Base-by-base conservation (phyloP, 2,113 vertebrate species). In the Mellivora capensis region DNA sequence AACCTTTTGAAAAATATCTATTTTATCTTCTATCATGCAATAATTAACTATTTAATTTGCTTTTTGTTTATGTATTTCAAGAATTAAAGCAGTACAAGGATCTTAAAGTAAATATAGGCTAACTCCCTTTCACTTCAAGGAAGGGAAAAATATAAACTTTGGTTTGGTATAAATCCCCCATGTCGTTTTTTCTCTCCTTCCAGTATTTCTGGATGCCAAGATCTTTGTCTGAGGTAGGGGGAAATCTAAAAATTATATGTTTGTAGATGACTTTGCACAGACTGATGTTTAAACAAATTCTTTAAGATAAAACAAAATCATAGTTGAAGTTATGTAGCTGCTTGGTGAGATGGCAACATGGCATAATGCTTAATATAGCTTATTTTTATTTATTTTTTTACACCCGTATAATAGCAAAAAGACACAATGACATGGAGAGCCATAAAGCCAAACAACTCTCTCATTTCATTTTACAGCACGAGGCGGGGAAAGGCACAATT, bases 321-420 rank as follows among this genome's bases (percentile, higher is more conserved):
- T 27, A 76, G 85, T n/a, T 57, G 61, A 95, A 82, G 94, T 93
- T 89, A 88, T 95, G 85, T 85, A 86, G 94, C 94, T 91, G 92
- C 77, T 96, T 94, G 87, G 93, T 52, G 81, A 91, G 94, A 82
- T 88, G 64, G 93, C 88, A 71, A 96, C 90, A 86, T 52, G 90
- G 96, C 54, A 94, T 97, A 86, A 94, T 96, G 87, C 77, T 96
- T 98, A 96, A 97, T 96, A 96, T 86, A 85, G 97, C 96, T 96
- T 97, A 93, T 98, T 94, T 98, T 96, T 98, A 97, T 97, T 98
- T 98, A 96, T 97, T 97, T 92, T 87, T 96, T 97, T 97, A 98
- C 57, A 93, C 88, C 96, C 82, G 27, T 83, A 93, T 96, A 98
- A 98, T 97, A 97, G 93, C 96, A 95, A 96, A 96, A 93, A 98